Conservation (phyloP, 2,888 invertebrate genomes). For the Petrolisthes manimaculis region DNA sequence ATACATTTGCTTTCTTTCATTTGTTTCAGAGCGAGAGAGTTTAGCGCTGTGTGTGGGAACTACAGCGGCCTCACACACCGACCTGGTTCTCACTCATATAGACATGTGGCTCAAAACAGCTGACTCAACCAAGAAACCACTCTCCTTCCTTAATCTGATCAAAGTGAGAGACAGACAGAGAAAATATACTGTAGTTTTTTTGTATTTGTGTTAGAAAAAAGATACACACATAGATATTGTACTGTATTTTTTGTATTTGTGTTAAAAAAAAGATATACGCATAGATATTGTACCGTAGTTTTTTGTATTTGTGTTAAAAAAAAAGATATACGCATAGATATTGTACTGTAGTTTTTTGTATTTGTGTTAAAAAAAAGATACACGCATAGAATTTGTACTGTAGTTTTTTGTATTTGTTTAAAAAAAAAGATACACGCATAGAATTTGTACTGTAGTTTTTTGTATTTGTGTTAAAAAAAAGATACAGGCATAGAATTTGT, state of each 20-base stretch:
- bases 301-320: not conserved
- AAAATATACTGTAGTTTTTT: not conserved
- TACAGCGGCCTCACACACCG: conserved; percentile 48
- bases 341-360: not conserved
- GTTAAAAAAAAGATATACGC: not conserved
- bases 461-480: not conserved
- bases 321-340: not conserved
- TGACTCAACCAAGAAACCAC: conserved; percentile 53
- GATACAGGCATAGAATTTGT: too few relatives aligned
- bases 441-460: not conserved
- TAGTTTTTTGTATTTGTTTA: not conserved
- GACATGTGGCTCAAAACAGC: conserved; percentile 64
- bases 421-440: too few relatives aligned
- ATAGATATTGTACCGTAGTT: not conserved
- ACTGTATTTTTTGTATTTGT: not conserved
- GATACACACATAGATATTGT: not conserved
- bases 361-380: not conserved
- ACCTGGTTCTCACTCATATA: conserved; percentile 57
- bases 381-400: not conserved
- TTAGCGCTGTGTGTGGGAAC: conserved; percentile 59
- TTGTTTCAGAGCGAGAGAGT: conserved; percentile 54
- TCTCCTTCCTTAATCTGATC: conserved; percentile 60
- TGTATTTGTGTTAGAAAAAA: not conserved
- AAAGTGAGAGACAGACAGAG: conserved; percentile 34
- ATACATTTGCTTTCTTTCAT: conserved; percentile 2